Evolutionary conservation across 2,113 vertebrate genomes (phyloP), one percentile per base, ranked within the genome.

Genomic region (Petrocephalus microphthalmus): DNA sequence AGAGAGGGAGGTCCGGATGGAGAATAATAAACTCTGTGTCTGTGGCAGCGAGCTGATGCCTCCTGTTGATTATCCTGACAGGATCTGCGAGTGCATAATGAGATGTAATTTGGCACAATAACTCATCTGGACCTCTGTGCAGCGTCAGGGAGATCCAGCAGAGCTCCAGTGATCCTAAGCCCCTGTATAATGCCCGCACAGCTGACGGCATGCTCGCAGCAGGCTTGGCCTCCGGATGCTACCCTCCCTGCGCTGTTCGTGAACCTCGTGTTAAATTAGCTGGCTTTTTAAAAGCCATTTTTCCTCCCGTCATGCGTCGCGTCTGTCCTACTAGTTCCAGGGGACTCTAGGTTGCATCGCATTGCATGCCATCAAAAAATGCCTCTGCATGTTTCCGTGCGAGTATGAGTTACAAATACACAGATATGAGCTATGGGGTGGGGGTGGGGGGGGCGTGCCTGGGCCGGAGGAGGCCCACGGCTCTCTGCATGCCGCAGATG

Each of bases 101-200:
- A 91, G 90, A 52, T 87, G 84, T 89, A 91, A 89, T 92, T 89
- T 92, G 82, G 86, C 88, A 90, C 83, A 52, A 88, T 86, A 83
- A 84, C 71, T 89, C 74, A 85, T 88, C 89, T 90, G 90, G 89
- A 60, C 64, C 85, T 7, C n/a, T 25, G 22, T 25, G 53, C 64
- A 85, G 7, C 25, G 3, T 10, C 49, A 54, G 57, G 37, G 29
- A 88, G 53, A 82, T 8, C 22, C 11, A 20, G 87, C 47, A 11
- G 82, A 88, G 81, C 86, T 19, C 22, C 42, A 29, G 11, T 52
- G 84, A 15, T 20, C 52, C 60, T 67, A 42, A 51, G 20, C 33
- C 47, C 56, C 37, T 29, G 2, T 20, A 47, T 42, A 37, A 13
- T 13, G 19, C 13, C 71, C 19, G 13, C 42, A 29, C 71, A 78